Evolutionary conservation across 2,113 vertebrate genomes (phyloP).

Genomic region (Syrrhaptes paradoxus): DNA sequence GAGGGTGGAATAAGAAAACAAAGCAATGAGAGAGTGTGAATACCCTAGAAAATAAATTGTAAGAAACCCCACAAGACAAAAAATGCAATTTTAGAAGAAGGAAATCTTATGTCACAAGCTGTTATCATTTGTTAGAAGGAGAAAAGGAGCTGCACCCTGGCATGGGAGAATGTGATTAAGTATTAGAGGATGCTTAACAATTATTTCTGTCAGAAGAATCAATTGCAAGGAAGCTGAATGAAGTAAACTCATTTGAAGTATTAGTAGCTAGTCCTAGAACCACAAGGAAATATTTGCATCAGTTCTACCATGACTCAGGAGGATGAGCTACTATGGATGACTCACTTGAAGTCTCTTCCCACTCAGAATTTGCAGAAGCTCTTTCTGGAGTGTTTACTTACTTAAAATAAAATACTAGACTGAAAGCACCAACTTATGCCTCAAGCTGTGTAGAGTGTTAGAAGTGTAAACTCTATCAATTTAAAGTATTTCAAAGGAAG

Average conservation of each 20-base stretch:
- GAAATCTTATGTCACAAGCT: not conserved
- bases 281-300: not conserved
- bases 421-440: not conserved
- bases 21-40: not conserved
- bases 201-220: not conserved
- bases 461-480: not conserved
- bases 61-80: rapidly evolving
- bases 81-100: not conserved
- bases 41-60: not conserved
- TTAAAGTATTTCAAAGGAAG: not conserved
- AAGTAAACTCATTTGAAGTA: not conserved
- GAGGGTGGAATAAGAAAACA: not conserved
- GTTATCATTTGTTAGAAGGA: not conserved
- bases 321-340: not conserved
- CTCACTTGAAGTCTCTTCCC: not conserved
- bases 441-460: not conserved
- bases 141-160: not conserved
- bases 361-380: not conserved
- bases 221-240: not conserved
- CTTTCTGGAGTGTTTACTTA: not conserved
- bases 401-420: not conserved
- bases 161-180: not conserved
- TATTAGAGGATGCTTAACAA: not conserved
- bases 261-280: not conserved
- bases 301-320: not conserved